Evolutionary conservation across 2,797 vertebrate species (phyloP).

Genomic region (Vireo griseus): DNA sequence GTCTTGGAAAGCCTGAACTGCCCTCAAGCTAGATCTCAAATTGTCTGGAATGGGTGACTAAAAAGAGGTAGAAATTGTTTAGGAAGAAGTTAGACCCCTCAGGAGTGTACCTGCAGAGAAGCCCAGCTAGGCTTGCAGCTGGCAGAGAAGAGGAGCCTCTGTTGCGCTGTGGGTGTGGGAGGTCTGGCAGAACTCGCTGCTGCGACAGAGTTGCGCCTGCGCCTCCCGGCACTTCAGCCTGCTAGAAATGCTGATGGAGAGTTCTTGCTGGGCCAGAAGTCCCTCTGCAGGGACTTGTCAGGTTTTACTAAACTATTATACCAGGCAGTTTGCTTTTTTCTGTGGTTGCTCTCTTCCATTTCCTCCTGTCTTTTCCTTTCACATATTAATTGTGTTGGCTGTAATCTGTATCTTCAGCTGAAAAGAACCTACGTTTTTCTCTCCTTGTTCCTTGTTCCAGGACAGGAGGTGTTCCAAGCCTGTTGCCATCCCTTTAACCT

Average conservation of each 20-base stretch:
- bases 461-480: not conserved
- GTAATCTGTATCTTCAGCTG: not conserved
- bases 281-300: not conserved
- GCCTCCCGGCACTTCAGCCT: not conserved
- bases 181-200: not conserved
- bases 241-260: not conserved
- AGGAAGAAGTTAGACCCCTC: not conserved
- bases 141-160: not conserved
- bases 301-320: not conserved
- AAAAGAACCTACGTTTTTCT: not conserved
- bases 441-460: not conserved
- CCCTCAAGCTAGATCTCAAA: not conserved
- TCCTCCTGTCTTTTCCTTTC: not conserved
- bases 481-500: not conserved
- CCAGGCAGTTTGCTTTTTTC: not conserved
- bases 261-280: not conserved
- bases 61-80: not conserved
- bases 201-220: accelerated
- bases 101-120: not conserved
- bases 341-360: not conserved
- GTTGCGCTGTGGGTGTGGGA: accelerated
- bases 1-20: not conserved
- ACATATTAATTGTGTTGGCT: not conserved
- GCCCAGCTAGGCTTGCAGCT: not conserved
- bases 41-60: not conserved